Percentiles rank a stretch among this genome's conserved stretches.
Conservation (phyloP, 2,797 vertebrate species). For the Megaceryle alcyon region DNA sequence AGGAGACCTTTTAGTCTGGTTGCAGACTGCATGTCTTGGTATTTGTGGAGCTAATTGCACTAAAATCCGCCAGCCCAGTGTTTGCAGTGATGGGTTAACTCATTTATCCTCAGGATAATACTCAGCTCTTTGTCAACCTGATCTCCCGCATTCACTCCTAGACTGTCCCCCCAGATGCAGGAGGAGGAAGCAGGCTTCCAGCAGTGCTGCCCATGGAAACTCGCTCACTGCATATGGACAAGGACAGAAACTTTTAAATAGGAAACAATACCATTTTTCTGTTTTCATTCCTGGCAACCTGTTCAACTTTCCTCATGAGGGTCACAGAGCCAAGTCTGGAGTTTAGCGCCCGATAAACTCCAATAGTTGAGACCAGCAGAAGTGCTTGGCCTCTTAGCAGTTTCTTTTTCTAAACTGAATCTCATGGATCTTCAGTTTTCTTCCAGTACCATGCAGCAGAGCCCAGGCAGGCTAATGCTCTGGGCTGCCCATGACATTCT, state of each 20-base stretch:
- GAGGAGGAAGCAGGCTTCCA: conserved; percentile 17
- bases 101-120: conserved; percentile 68
- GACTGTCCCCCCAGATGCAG: neutral
- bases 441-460: neutral
- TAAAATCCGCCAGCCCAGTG: conserved; percentile 67
- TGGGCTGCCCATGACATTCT: neutral
- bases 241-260: neutral
- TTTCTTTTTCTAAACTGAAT: neutral
- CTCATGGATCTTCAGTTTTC: neutral
- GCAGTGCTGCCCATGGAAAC: neutral
- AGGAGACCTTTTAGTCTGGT: conserved; percentile 81
- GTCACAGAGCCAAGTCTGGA: neutral
- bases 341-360: neutral
- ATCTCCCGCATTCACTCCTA: neutral
- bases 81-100: conserved; percentile 67
- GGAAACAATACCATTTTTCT: neutral
- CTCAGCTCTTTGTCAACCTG: conserved; percentile 64
- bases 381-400: neutral
- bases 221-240: neutral
- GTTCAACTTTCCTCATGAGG: neutral
- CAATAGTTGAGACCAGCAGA: neutral
- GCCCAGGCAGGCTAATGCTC: neutral
- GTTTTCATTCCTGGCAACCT: neutral
- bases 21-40: conserved; percentile 80
- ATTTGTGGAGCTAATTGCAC: conserved; percentile 81